Percentiles rank a stretch among this genome's conserved stretches.
These are phyloP conservation scores for Urophycis tenuis DNA, from an alignment of 2,797 vertebrate genomes.

Conservation along the genomic window DNA sequence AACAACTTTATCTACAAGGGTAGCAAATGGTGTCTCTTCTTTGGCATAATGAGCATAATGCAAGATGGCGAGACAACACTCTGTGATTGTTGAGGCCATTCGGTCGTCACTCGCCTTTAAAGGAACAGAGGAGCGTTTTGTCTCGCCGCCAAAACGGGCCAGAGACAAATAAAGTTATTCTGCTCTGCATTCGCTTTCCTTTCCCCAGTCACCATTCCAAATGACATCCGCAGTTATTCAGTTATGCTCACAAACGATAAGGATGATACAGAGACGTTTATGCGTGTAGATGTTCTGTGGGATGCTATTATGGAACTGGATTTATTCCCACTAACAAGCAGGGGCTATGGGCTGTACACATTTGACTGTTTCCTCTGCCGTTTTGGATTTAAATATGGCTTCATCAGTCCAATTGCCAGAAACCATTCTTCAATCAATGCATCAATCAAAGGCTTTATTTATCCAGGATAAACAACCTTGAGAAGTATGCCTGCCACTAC, in stretches of 20 bases:
- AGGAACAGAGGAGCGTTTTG: no score
- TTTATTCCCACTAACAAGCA: not conserved
- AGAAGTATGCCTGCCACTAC: not conserved
- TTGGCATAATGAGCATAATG: not conserved
- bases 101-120: not conserved
- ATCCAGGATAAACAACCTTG: no score
- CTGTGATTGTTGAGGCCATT: not conserved
- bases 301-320: not conserved
- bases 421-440: not conserved
- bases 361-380: not conserved
- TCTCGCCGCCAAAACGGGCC: no score
- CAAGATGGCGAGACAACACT: no score
- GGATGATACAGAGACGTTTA: not conserved
- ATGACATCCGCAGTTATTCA: not conserved
- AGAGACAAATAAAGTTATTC: not conserved
- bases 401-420: not conserved
- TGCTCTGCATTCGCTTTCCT: not conserved
- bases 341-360: not conserved
- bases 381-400: no score
- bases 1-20: not conserved
- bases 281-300: not conserved
- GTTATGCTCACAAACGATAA: not conserved
- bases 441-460: not conserved
- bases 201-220: no score
- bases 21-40: not conserved